Evolutionary conservation across 1,140 invertebrate genomes (phyloP).

Genomic region (Drosophila kanapiae): DNA sequence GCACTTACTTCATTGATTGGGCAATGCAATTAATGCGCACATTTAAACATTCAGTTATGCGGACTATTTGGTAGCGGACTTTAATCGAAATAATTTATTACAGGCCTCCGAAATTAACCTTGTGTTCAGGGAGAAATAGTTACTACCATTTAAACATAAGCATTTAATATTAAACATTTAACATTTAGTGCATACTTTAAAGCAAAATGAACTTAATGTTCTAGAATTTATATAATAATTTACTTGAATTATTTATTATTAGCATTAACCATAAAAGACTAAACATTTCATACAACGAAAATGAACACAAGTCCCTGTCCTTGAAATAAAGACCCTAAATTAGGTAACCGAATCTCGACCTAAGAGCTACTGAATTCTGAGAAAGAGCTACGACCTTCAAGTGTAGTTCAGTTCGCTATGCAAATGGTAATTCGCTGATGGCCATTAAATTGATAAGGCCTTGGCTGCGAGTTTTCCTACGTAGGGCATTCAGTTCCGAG

Average conservation of each 20-base stretch:
- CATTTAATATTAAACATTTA: background rate
- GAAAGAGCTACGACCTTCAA: background rate
- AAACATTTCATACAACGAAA: too few species aligned
- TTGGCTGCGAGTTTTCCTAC: background rate
- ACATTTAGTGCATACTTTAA: background rate
- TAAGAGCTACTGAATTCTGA: background rate
- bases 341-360: background rate
- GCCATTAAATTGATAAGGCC: constrained; percentile 16
- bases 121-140: background rate
- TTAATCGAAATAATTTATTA: constrained; percentile 27
- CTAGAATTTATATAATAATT: too few species aligned
- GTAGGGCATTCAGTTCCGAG: background rate
- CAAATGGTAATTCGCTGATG: constrained; percentile 32
- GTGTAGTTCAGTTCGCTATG: background rate
- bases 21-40: constrained; percentile 29
- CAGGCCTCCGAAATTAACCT: constrained; percentile 7
- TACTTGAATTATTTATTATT: too few species aligned
- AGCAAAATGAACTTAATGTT: too few species aligned
- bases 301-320: background rate
- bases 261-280: too few species aligned
- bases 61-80: constrained; percentile 16
- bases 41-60: constrained; percentile 31
- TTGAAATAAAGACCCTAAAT: background rate
- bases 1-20: constrained; percentile 30
- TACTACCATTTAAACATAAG: background rate